phyloP scores from a whole-genome alignment of 1,140 invertebrate genomes.

The Cherax quadricarinatus region DNA sequence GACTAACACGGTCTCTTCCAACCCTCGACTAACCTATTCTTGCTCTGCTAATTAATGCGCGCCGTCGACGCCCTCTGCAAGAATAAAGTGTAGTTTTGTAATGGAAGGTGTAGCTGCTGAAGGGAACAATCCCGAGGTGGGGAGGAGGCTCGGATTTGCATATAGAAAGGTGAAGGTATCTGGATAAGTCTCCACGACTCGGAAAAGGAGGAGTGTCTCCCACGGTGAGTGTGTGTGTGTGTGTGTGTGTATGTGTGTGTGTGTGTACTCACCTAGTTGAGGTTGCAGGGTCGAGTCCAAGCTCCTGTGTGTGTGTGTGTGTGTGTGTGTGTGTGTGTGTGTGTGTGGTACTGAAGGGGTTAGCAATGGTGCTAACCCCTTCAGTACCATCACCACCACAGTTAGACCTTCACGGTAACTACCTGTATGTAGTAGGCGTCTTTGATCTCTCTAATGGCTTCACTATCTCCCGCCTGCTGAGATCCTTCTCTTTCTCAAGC shows the following conservation, averaged over 20 bases:
- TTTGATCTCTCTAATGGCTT: conserved; percentile 3
- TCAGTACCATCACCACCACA: no score
- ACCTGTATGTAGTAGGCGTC: background rate
- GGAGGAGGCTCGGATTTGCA: conserved; percentile 26
- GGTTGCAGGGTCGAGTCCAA: no score
- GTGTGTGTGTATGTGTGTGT: background rate
- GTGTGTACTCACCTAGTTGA: no score
- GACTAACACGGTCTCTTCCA: no score
- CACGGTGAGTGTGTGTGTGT: background rate
- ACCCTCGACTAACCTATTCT: background rate
- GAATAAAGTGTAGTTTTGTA: background rate
- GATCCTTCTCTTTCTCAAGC: background rate
- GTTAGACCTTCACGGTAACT: background rate
- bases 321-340: background rate
- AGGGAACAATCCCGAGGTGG: conserved; percentile 23
- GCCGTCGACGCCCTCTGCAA: background rate
- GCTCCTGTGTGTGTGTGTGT: no score
- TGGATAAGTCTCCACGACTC: background rate
- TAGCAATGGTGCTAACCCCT: no score
- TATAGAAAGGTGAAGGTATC: conserved; percentile 31
- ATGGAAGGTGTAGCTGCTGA: conserved; percentile 29
- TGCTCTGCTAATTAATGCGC: background rate
- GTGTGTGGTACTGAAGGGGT: no score
- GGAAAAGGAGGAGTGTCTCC: conserved; percentile 1
- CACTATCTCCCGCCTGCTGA: background rate